Conservation (phyloP, 2,113 vertebrate genomes). For the Blennius ocellaris region DNA sequence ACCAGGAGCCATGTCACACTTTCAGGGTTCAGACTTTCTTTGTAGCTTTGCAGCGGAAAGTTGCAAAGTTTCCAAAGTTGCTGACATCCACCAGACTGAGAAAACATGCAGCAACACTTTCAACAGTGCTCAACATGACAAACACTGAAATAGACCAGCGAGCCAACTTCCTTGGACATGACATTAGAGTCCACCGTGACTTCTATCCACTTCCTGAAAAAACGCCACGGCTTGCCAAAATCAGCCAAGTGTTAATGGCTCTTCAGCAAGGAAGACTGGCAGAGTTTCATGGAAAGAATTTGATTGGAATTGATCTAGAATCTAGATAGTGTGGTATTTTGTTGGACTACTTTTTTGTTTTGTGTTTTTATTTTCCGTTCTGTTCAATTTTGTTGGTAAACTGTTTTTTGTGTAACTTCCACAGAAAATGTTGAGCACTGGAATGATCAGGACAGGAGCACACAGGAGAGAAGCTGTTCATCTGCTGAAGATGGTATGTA, state of each 20-base stretch:
- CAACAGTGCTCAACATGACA: constrained; percentile 40
- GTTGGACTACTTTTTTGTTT: no score
- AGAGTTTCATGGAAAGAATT: constrained; percentile 39
- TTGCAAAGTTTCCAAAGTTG: constrained; percentile 21
- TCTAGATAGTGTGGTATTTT: background rate
- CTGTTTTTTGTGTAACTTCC: background rate
- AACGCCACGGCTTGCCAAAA: no score
- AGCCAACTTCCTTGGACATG: constrained; percentile 40
- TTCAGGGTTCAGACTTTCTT: constrained; percentile 46
- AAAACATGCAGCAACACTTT: constrained; percentile 48
- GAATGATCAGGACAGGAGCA: no score
- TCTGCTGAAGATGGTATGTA: constrained; percentile 31
- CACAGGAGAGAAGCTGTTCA: background rate
- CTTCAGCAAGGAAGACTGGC: constrained; percentile 13
- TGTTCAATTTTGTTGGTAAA: no score
- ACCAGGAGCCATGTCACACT: constrained; percentile 38
- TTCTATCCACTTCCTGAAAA: constrained; percentile 43
- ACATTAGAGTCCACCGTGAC: constrained; percentile 32
- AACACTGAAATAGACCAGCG: constrained; percentile 47
- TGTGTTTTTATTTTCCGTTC: no score
- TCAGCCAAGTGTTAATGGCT: constrained; percentile 30
- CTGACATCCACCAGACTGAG: constrained; percentile 36
- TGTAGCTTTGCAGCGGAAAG: constrained; percentile 32
- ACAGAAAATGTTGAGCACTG: no score
- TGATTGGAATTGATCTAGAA: constrained; percentile 27